Evolutionary conservation across 2,888 invertebrate species (phyloP).

Genomic region (Andrena bicolor): DNA sequence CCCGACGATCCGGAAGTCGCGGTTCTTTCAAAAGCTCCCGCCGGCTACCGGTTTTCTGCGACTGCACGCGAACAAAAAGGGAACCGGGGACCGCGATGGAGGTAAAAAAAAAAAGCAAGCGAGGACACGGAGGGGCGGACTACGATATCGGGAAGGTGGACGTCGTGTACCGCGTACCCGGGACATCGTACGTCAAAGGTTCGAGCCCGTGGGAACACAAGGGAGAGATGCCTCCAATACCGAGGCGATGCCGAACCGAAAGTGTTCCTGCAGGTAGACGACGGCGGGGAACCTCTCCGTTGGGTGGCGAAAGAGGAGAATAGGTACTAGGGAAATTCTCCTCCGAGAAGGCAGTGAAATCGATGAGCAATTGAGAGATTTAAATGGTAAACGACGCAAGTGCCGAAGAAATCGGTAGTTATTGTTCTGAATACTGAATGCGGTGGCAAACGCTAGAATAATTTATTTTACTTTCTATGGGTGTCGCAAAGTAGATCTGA

Average conservation of each 20-base stretch:
- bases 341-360: conserved; percentile 2
- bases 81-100: conserved; percentile 24
- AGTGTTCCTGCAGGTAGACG: conserved; percentile 68
- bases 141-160: conserved; percentile 68
- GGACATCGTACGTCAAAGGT: conserved; percentile 76
- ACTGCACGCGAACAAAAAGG: conserved; percentile 55
- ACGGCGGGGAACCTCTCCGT: conserved; percentile 62
- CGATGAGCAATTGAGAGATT: neutral
- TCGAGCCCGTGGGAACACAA: conserved; percentile 76
- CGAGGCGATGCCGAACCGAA: conserved; percentile 47
- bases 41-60: conserved; percentile 68
- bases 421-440: too few relatives aligned
- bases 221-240: conserved; percentile 64
- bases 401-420: too few relatives aligned
- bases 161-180: conserved; percentile 66
- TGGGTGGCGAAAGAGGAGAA: conserved; percentile 44
- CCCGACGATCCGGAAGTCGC: conserved; percentile 63
- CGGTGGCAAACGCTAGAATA: too few relatives aligned
- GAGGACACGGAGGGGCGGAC: conserved; percentile 50
- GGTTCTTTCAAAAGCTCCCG: conserved; percentile 51
- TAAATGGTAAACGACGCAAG: too few relatives aligned
- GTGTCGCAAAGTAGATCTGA: too few relatives aligned
- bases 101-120: conserved; percentile 30
- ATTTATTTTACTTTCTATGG: too few relatives aligned
- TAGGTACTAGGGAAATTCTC: conserved; percentile 28